Evolutionary conservation across 2,113 vertebrate genomes (phyloP).

Genomic region (Elaphurus davidianus): DNA sequence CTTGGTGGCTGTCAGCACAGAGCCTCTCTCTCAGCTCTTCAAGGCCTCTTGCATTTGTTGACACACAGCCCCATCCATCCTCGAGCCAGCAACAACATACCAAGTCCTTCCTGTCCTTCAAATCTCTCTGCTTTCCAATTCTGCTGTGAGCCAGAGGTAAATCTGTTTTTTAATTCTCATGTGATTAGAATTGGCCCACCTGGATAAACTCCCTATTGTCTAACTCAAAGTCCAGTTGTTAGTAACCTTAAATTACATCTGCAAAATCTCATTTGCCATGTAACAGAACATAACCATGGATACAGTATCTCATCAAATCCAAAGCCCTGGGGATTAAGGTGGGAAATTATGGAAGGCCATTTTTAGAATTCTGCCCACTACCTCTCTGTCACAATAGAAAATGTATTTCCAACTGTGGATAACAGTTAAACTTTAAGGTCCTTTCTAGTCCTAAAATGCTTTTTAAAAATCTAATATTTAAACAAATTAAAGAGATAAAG

Average conservation of each 20-base stretch:
- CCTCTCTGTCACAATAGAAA: neutral
- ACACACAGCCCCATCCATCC: neutral
- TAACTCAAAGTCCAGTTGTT: neutral
- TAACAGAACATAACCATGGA: neutral
- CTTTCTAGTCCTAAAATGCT: slow-evolving; percentile 8
- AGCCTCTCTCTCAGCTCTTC: neutral
- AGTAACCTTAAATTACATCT: neutral
- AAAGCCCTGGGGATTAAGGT: neutral
- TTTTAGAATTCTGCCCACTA: slow-evolving; percentile 17
- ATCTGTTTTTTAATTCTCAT: neutral
- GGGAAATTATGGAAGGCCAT: neutral
- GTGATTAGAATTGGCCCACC: neutral
- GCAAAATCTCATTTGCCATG: neutral
- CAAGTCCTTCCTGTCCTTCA: neutral
- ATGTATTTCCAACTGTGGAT: neutral
- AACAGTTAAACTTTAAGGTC: neutral
- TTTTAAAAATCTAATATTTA: neutral
- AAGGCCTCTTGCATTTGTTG: neutral
- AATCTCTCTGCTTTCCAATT: neutral
- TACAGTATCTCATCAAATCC: neutral
- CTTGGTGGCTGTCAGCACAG: neutral
- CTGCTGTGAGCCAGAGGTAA: neutral
- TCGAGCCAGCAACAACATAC: neutral
- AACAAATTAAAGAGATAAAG: slow-evolving; percentile 17
- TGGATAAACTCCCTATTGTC: neutral